Base-by-base conservation (phyloP, 2,797 vertebrate genomes). In the Percopsis omiscomaycus region DNA sequence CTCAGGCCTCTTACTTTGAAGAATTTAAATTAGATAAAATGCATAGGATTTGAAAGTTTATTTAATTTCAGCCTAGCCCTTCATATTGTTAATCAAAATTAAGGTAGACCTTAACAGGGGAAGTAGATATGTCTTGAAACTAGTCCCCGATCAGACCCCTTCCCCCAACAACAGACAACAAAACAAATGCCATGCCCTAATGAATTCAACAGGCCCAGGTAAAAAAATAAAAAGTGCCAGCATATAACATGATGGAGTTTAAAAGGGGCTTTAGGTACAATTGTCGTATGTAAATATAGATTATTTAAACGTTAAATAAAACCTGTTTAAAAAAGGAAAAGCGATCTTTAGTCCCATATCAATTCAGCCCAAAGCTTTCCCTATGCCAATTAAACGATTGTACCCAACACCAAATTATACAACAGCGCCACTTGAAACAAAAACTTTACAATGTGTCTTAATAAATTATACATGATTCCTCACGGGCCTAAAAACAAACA, bases 81-180 rank as follows among this genome's bases (percentile, higher is more conserved):
- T 27, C 1, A 57, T 6, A 66, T 2, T 12, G 15, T 14, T 16
- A 14, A 6, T 13, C 44, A 1, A 57, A 59, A 29, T 50, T n/a
- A 27, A 51, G 53, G 59, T 50, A 27, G 30, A 61, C 28, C 2
- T 47, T 30, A 49, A n/a, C 15, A 30, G 57, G n/a, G 55, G 45
- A 56, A 59, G 55, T 60, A 49, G 42, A 60, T 27, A 54, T 57
- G 57, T 68, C 59, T 60, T 56, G 4, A 55, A 58, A 68, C 60
- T 65, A 60, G 5, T 58, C 60, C 56, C 50, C 62, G 60, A 62
- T 69, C 15, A 64, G 64, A 55, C 14, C 79, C 85, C 81, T 69
- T 83, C 78, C 87, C 85, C 85, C 84, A 82, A 60, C 77, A 74
- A 79, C 62, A 85, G 77, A 77, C 65, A 87, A 84, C 77, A 86